Evolutionary conservation across 2,888 invertebrate genomes (phyloP).

Genomic region (Dryobota labecula): DNA sequence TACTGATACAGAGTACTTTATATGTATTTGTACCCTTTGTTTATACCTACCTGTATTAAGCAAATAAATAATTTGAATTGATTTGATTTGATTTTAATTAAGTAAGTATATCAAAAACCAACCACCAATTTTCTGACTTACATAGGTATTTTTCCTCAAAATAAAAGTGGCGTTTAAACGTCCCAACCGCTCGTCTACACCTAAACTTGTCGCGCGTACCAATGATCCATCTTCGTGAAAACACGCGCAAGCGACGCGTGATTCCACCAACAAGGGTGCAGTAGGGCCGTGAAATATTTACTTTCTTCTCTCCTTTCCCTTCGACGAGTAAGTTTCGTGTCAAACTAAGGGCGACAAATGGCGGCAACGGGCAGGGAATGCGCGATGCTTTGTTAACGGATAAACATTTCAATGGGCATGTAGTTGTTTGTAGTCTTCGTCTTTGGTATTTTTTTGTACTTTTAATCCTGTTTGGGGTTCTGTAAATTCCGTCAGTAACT

Average conservation of each 20-base stretch:
- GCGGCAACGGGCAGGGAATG: conserved; percentile 73
- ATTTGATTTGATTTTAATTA: too few relatives aligned
- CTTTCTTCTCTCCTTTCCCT: conserved; percentile 79
- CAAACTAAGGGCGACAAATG: conserved; percentile 83
- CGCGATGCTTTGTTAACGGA: conserved; percentile 74
- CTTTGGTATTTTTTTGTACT: conserved; percentile 40
- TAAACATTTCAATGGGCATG: conserved; percentile 67
- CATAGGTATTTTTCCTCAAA: not conserved
- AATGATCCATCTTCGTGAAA: conserved; percentile 89
- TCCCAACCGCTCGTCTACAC: conserved; percentile 69
- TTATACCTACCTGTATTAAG: too few relatives aligned
- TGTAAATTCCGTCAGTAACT: conserved; percentile 1
- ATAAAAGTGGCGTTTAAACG: not conserved
- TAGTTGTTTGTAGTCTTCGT: conserved; percentile 61
- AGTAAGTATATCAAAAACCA: not conserved
- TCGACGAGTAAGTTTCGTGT: conserved; percentile 80
- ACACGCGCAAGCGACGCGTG: conserved; percentile 88
- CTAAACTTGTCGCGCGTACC: conserved; percentile 74
- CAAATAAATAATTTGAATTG: too few relatives aligned
- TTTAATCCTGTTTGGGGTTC: conserved; percentile 49
- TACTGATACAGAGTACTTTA: too few relatives aligned
- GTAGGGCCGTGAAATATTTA: conserved; percentile 85
- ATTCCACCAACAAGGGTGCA: conserved; percentile 88
- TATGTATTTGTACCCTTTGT: too few relatives aligned
- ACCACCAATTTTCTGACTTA: not conserved